Evolutionary conservation across 2,797 vertebrate species (phyloP).

Genomic region (Euthynnus affinis): DNA sequence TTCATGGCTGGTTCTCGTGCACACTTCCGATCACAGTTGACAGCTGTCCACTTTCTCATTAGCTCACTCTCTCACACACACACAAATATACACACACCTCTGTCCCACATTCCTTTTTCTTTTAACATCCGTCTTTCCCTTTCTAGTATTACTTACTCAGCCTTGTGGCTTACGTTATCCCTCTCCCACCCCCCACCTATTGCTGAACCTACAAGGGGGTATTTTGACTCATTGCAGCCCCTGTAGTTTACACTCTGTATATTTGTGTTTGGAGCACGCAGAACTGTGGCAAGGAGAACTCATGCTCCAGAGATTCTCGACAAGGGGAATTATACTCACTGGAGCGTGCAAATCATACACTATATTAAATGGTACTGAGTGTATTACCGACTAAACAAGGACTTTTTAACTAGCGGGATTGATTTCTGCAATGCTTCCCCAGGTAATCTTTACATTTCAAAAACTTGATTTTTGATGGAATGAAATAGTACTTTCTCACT

Average conservation of each 20-base stretch:
- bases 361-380: not conserved
- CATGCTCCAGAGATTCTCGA: slow-evolving; percentile 10
- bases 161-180: slow-evolving; percentile 36
- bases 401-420: slow-evolving; percentile 29
- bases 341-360: not conserved
- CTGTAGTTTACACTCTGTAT: slow-evolving; percentile 40
- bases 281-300: slow-evolving; percentile 5
- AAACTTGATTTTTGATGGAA: slow-evolving; percentile 34
- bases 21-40: slow-evolving; percentile 58
- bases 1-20: slow-evolving; percentile 33
- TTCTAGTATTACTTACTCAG: slow-evolving; percentile 59
- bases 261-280: slow-evolving; percentile 20
- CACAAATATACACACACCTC: slow-evolving; percentile 11
- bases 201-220: slow-evolving; percentile 11
- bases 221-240: slow-evolving; percentile 53
- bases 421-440: slow-evolving; percentile 75
- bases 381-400: slow-evolving; percentile 29
- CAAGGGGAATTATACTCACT: slow-evolving; percentile 10
- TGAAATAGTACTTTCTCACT: not conserved
- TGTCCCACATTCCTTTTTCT: slow-evolving; percentile 11
- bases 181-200: not conserved
- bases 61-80: slow-evolving; percentile 32
- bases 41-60: slow-evolving; percentile 75
- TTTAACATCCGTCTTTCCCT: slow-evolving; percentile 23
- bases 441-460: slow-evolving; percentile 70